Percentiles rank a stretch among this genome's conserved stretches.
phyloP scores from a whole-genome alignment of 1,140 invertebrate genomes.

The Papilio polyxenes region DNA sequence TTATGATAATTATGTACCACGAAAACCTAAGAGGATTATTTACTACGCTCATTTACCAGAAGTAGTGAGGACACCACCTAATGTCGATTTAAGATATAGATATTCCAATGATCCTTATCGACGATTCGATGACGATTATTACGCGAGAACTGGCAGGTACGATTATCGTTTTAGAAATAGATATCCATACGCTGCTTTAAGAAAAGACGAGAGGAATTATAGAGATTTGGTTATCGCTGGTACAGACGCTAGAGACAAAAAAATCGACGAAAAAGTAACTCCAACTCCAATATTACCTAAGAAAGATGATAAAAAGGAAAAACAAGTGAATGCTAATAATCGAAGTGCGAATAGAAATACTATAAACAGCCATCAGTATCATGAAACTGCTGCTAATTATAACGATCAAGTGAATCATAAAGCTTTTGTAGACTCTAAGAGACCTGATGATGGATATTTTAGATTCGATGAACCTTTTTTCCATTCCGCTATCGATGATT shows the following conservation, averaged over 20 bases:
- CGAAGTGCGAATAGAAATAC: constrained; percentile 65
- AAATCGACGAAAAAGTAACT: constrained; percentile 75
- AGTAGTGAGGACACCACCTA: constrained; percentile 76
- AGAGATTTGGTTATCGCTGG: constrained; percentile 72
- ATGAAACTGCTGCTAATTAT: constrained; percentile 63
- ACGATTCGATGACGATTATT: constrained; percentile 72
- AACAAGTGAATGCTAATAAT: constrained; percentile 46
- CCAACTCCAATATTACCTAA: constrained; percentile 69
- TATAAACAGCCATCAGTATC: constrained; percentile 78
- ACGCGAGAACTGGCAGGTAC: constrained; percentile 67
- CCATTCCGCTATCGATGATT: constrained; percentile 71
- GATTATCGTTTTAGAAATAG: constrained; percentile 72
- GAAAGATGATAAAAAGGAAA: constrained; percentile 70
- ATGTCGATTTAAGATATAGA: constrained; percentile 72
- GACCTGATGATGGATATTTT: constrained; percentile 69
- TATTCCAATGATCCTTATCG: constrained; percentile 72
- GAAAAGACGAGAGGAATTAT: constrained; percentile 76
- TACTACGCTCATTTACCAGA: constrained; percentile 80
- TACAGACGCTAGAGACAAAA: constrained; percentile 71
- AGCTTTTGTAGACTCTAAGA: constrained; percentile 63
- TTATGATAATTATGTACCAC: constrained; percentile 71
- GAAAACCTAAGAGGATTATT: constrained; percentile 79
- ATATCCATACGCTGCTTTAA: constrained; percentile 73
- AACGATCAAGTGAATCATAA: constrained; percentile 69
- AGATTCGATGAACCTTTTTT: constrained; percentile 76